Conservation (phyloP, 2,113 vertebrate genomes). For the Haemorhous mexicanus region DNA sequence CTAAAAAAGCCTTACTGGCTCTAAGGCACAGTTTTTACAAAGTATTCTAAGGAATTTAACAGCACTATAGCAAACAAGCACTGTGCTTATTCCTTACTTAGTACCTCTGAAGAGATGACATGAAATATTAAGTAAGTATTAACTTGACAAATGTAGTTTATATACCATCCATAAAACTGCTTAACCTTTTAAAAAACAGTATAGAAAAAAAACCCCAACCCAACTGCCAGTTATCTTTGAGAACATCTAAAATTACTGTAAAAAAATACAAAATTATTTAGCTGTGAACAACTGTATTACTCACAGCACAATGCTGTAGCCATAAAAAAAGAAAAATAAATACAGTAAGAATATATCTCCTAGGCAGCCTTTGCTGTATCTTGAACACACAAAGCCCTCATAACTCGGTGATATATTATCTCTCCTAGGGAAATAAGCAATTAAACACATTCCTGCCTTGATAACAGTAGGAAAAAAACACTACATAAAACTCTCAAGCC, state of each 20-base stretch:
- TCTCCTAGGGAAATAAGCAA: not conserved
- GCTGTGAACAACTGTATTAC: not conserved
- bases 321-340: not conserved
- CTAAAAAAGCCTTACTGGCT: not conserved
- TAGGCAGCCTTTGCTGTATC: not conserved
- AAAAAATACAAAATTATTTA: not conserved
- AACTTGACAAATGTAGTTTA: not conserved
- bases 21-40: not conserved
- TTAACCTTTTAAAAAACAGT: not conserved
- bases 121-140: not conserved
- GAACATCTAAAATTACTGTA: not conserved
- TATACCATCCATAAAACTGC: not conserved
- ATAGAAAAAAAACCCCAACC: not conserved
- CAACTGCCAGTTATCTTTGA: not conserved
- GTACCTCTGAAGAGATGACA: not conserved
- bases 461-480: not conserved
- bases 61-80: not conserved
- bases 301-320: not conserved
- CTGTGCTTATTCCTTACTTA: not conserved
- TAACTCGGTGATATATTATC: not conserved
- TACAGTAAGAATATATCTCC: not conserved
- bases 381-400: not conserved
- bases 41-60: not conserved
- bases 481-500: accelerated
- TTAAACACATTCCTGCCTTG: not conserved